phyloP scores from a whole-genome alignment of 2,113 vertebrate genomes.

The Ceratotherium simum region DNA sequence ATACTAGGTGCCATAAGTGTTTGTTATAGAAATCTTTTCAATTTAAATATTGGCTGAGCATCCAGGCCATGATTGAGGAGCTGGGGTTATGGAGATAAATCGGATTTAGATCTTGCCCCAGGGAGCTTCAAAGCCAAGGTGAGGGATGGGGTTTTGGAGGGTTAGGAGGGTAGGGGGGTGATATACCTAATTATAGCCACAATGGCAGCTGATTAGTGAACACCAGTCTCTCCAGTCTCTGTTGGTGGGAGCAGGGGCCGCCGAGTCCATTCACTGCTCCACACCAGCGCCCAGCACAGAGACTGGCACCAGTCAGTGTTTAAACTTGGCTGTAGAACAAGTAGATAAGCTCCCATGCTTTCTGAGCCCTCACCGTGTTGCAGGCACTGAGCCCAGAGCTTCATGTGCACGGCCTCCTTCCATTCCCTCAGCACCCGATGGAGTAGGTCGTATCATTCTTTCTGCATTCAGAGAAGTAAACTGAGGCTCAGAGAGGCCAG shows the following conservation, averaged over 20 bases:
- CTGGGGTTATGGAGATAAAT: background rate
- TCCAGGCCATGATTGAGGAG: background rate
- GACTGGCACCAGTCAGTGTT: background rate
- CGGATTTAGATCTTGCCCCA: background rate
- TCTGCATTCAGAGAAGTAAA: background rate
- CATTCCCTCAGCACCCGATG: rapidly evolving
- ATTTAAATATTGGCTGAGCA: background rate
- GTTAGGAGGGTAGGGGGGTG: background rate
- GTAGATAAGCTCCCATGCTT: background rate
- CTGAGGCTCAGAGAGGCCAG: background rate
- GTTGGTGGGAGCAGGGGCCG: background rate
- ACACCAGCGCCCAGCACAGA: background rate
- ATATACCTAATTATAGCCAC: background rate
- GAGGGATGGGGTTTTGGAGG: background rate
- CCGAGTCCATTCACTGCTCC: background rate
- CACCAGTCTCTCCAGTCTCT: too few relatives aligned
- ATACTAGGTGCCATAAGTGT: background rate
- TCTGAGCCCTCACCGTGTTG: rapidly evolving
- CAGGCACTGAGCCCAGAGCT: background rate
- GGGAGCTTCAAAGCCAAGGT: background rate
- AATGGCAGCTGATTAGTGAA: background rate
- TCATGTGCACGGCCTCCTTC: rapidly evolving
- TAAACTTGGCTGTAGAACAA: background rate
- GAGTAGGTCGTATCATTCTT: background rate
- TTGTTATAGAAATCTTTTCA: background rate